These are phyloP conservation scores for Patiria miniata DNA, from an alignment of 35 echinoderm and acorn worm genomes.

Conservation along the genomic window DNA sequence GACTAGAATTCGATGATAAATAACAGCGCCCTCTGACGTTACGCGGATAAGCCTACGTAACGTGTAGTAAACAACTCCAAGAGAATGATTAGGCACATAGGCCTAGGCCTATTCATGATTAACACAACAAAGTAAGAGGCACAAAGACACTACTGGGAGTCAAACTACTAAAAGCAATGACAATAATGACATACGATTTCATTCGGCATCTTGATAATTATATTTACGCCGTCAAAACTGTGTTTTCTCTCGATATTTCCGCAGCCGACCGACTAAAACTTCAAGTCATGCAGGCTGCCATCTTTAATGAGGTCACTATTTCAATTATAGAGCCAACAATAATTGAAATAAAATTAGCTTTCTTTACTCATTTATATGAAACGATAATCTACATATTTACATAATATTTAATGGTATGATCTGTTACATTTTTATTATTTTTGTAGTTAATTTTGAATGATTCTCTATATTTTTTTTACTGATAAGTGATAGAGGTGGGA, in stretches of 20 bases:
- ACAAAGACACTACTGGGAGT: too few relatives aligned
- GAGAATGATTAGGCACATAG: too few relatives aligned
- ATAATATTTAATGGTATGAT: background rate
- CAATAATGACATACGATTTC: conserved; percentile 11
- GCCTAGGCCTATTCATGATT: too few relatives aligned
- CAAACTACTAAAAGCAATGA: too few relatives aligned
- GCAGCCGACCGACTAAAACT: background rate
- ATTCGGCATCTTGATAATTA: conserved; percentile 13
- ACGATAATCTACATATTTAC: background rate
- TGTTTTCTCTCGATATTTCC: background rate
- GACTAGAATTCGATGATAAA: too few relatives aligned
- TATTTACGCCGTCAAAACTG: background rate
- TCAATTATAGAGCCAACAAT: background rate
- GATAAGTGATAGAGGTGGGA: background rate
- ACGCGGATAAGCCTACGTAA: too few relatives aligned
- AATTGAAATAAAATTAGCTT: background rate
- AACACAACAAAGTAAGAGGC: too few relatives aligned
- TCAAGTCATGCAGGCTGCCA: conserved; percentile 27
- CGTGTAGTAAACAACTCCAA: too few relatives aligned
- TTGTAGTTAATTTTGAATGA: background rate
- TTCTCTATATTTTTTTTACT: background rate
- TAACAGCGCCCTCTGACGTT: too few relatives aligned
- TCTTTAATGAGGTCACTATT: background rate
- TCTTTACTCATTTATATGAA: background rate
- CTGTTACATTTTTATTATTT: background rate